These are phyloP conservation scores for Lophotis ruficrista DNA, from an alignment of 2,113 vertebrate genomes.

Conservation along the genomic window DNA sequence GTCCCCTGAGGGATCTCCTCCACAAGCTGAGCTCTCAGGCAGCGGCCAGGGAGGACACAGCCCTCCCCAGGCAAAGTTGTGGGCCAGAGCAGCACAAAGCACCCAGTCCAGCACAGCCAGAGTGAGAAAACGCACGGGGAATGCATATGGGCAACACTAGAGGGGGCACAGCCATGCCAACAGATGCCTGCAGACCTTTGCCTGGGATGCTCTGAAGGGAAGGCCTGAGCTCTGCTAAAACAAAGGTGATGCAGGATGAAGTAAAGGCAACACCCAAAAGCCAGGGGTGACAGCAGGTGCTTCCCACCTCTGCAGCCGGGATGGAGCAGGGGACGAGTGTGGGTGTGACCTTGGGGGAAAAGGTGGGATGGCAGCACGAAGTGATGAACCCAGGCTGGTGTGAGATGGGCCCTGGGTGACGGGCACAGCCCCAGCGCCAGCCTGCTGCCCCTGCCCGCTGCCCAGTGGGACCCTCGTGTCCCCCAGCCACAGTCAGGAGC, in stretches of 20 bases:
- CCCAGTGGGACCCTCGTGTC: rapidly evolving
- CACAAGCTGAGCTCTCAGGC: background rate
- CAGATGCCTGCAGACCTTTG: background rate
- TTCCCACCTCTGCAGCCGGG: background rate
- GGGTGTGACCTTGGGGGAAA: background rate
- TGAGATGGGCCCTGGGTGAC: rapidly evolving
- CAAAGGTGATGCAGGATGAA: background rate
- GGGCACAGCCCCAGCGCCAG: too few species aligned
- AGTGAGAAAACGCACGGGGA: rapidly evolving
- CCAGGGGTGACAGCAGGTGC: rapidly evolving
- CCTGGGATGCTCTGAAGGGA: rapidly evolving
- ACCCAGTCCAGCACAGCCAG: rapidly evolving
- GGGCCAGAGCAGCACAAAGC: background rate
- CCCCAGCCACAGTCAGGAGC: rapidly evolving
- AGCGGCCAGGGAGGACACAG: rapidly evolving
- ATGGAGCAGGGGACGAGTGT: rapidly evolving
- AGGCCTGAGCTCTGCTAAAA: background rate
- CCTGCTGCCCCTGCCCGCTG: background rate
- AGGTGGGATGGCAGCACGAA: rapidly evolving
- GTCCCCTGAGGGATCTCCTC: rapidly evolving
- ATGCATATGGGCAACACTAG: rapidly evolving
- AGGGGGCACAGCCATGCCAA: rapidly evolving
- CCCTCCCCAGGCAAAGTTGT: background rate
- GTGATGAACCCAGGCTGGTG: rapidly evolving
- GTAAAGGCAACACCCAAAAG: background rate